Evolutionary conservation across 2,797 vertebrate species (phyloP), one percentile per base, ranked within the genome.

Genomic region (Microctenopoma lineatum): DNA sequence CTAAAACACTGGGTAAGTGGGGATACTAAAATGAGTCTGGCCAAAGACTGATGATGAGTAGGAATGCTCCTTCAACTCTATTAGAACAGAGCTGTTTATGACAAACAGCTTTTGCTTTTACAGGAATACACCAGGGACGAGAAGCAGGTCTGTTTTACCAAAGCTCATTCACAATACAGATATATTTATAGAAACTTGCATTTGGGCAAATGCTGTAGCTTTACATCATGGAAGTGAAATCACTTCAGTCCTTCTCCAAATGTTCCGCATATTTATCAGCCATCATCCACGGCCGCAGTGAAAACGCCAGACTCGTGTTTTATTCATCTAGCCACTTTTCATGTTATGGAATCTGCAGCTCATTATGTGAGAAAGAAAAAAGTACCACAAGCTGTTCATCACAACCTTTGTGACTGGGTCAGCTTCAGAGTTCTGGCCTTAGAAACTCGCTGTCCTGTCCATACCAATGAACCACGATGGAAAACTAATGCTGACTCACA

Each of bases 401-500:
- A 66, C 29, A 41, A 56, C 52, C 59, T 68, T 9, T 34, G 7
- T 36, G 61, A 42, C 29, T 25, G 27, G 42, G 25, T 44, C 47
- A 47, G 58, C 16, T n/a, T 25, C 26, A 18, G 25, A 12, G 21
- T 18, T 41, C 48, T 46, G 58, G 27, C 57, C 38, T 70, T 59
- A 7, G 63, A 42, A 66, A 32, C 39, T 48, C 60, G 42, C 67
- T 45, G 63, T 42, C 16, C 39, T 21, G 18, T 36, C n/a, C 60
- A 69, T 50, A 66, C 44, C 57, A 65, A 67, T 60, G 45, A 63
- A 47, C 25, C 56, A 39, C 46, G 59, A 59, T 71, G 50, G 47
- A 44, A 71, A 71, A 71, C 54, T 59, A 67, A 18, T 72, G 67
- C 75, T 70, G 72, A 79, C 75, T 65, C 66, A 39, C n/a, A 18